Evolutionary conservation across 1,140 invertebrate genomes (phyloP).

Genomic region (Ips nitidus): DNA sequence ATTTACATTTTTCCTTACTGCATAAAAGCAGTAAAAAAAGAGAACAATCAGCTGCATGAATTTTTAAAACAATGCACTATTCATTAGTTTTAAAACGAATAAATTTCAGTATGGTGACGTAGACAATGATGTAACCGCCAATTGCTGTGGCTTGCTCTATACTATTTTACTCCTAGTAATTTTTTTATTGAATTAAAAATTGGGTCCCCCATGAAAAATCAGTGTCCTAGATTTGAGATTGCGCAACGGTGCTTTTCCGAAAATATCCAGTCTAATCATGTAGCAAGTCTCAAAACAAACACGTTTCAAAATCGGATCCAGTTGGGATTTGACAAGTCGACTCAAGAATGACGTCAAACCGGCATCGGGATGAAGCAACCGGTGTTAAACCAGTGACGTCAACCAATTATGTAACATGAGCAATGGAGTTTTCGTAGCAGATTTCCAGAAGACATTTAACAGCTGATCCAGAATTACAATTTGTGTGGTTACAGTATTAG

Average conservation of each 20-base stretch:
- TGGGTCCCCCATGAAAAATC: neutral
- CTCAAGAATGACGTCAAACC: constrained; percentile 33
- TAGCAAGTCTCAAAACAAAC: constrained; percentile 1
- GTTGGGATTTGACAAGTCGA: constrained; percentile 19
- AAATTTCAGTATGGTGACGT: too few species aligned
- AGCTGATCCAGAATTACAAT: too few species aligned
- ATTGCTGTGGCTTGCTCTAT: too few species aligned
- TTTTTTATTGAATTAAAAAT: too few species aligned
- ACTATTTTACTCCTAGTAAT: too few species aligned
- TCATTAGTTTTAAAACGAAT: too few species aligned
- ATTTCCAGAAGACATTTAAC: neutral
- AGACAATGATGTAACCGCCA: too few species aligned
- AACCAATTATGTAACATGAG: neutral
- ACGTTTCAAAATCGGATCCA: constrained; percentile 20
- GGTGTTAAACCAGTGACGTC: constrained; percentile 17
- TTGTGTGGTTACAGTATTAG: too few species aligned
- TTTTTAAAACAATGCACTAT: too few species aligned
- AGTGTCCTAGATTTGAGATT: neutral
- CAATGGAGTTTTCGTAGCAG: constrained; percentile 17
- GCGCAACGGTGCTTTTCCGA: constrained; percentile 1
- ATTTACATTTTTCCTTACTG: too few species aligned
- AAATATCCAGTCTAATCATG: constrained; percentile 6
- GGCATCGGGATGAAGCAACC: constrained; percentile 7
- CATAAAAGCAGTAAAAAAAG: too few species aligned
- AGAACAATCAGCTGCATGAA: too few species aligned